Evolutionary conservation across 2,888 invertebrate species (phyloP).

Genomic region (Parnassius smintheus): DNA sequence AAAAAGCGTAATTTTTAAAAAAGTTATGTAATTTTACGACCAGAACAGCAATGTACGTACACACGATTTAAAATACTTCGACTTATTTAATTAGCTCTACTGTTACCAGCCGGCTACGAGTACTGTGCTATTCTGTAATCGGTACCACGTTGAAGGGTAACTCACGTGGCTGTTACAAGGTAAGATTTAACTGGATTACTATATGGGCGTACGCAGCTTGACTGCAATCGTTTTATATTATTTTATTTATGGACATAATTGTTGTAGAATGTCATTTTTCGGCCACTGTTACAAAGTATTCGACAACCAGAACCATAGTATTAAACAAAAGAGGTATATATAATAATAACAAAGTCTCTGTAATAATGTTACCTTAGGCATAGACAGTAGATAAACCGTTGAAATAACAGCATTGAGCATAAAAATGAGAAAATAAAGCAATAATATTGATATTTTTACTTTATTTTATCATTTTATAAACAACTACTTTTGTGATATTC

Average conservation of each 20-base stretch:
- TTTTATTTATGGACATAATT: constrained; percentile 17
- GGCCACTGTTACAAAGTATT: not conserved
- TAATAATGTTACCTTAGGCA: no score
- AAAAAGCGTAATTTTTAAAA: not conserved
- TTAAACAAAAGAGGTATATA: no score
- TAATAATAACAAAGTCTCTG: no score
- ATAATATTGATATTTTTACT: no score
- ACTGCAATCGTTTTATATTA: constrained; percentile 1
- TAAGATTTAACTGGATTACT: constrained; percentile 23
- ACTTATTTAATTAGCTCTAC: constrained; percentile 24
- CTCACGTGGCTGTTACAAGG: constrained; percentile 23
- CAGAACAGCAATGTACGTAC: constrained; percentile 4
- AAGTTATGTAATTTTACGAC: not conserved
- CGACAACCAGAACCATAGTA: no score
- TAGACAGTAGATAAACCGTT: no score
- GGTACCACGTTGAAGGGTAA: constrained; percentile 7
- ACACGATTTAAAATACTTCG: constrained; percentile 24
- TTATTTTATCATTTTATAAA: no score
- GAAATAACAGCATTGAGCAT: no score
- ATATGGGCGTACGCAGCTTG: constrained; percentile 9
- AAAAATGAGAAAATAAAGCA: no score
- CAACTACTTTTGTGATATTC: no score
- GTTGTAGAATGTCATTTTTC: not conserved
- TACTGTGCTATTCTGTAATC: constrained; percentile 13
- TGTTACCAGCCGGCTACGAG: constrained; percentile 15